Conservation (phyloP, 2,888 invertebrate genomes). For the Perdita meconis region DNA sequence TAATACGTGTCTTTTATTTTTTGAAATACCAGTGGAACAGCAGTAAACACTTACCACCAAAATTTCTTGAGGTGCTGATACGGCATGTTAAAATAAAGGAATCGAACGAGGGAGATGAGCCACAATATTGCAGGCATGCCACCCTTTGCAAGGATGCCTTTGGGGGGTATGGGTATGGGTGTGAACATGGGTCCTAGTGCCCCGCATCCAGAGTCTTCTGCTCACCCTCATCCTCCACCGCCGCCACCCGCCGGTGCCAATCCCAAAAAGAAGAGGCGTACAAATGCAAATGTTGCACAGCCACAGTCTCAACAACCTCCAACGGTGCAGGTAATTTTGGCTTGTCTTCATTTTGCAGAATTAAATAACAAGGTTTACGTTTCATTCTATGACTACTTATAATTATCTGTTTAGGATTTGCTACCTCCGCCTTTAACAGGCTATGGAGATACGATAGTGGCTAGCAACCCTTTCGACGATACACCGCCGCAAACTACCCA, state of each 20-base stretch:
- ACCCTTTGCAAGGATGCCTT: slow-evolving; percentile 90
- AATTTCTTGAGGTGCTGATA: slow-evolving; percentile 77
- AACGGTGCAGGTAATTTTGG: slow-evolving; percentile 85
- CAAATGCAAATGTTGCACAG: slow-evolving; percentile 89
- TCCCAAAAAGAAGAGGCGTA: slow-evolving; percentile 94
- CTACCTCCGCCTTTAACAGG: slow-evolving; percentile 94
- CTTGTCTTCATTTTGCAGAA: too few relatives aligned
- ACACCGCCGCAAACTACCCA: slow-evolving; percentile 87
- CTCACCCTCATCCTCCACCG: slow-evolving; percentile 88
- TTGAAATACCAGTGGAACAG: slow-evolving; percentile 60
- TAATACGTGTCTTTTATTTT: slow-evolving; percentile 11
- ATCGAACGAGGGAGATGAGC: slow-evolving; percentile 87
- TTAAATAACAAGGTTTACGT: neutral
- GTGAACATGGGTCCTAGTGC: slow-evolving; percentile 85
- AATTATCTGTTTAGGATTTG: slow-evolving; percentile 87
- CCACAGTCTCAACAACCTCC: slow-evolving; percentile 89
- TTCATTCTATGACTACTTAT: neutral
- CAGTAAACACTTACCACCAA: slow-evolving; percentile 65
- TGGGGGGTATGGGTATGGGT: slow-evolving; percentile 87
- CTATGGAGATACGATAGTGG: slow-evolving; percentile 96
- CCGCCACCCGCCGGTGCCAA: slow-evolving; percentile 92
- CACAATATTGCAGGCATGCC: slow-evolving; percentile 93
- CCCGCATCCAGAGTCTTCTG: slow-evolving; percentile 90
- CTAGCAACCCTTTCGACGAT: slow-evolving; percentile 98
- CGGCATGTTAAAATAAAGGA: slow-evolving; percentile 82